Percentiles rank a stretch among this genome's conserved stretches.
These are phyloP conservation scores for Dione juno DNA, from an alignment of 2,888 invertebrate species.

Conservation along the genomic window DNA sequence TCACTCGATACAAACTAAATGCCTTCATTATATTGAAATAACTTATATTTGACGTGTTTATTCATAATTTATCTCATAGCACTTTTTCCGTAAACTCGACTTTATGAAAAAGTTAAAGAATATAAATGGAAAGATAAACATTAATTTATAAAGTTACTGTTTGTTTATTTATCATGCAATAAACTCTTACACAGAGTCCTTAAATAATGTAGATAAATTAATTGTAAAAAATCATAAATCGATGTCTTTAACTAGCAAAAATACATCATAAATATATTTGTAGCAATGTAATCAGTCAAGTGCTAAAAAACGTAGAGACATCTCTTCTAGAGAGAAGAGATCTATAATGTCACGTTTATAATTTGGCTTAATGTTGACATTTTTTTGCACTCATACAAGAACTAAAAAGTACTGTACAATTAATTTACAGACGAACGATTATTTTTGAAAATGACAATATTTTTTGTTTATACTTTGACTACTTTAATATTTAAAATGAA, in stretches of 20 bases:
- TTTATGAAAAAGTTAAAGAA: neutral
- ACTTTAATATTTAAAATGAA: constrained; percentile 54
- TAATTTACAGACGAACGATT: neutral
- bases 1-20: constrained; percentile 58
- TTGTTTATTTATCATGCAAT: no score
- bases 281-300: no score
- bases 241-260: neutral
- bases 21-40: constrained; percentile 59
- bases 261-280: no score
- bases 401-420: neutral
- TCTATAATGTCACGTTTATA: neutral
- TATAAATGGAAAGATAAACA: neutral
- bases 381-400: neutral
- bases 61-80: neutral
- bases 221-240: no score
- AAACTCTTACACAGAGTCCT: no score
- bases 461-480: neutral
- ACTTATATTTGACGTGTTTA: neutral
- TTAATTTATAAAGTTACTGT: no score
- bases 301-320: no score
- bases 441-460: neutral
- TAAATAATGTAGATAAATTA: no score
- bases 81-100: neutral
- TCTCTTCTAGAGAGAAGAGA: no score
- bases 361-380: neutral